Evolutionary conservation across 2,797 vertebrate species (phyloP).

Genomic region (Clarias platycephalus): DNA sequence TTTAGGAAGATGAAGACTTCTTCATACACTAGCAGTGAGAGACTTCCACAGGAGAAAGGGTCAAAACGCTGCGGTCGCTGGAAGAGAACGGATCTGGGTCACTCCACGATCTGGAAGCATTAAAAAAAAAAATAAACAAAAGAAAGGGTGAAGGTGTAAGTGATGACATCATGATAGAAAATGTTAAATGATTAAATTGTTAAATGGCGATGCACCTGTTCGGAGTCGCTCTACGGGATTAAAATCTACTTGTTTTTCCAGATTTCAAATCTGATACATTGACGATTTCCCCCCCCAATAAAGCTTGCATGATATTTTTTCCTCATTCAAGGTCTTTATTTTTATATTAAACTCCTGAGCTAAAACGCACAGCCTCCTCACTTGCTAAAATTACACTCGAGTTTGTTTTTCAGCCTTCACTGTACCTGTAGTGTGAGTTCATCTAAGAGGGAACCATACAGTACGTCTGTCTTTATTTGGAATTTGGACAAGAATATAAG

Average conservation of each 20-base stretch:
- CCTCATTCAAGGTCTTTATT: neutral
- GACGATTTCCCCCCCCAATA: neutral
- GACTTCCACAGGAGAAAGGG: conserved; percentile 87
- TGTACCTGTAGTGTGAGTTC: neutral
- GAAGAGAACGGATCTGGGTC: conserved; percentile 87
- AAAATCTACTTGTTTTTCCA: neutral
- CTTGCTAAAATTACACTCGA: neutral
- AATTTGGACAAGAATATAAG: neutral
- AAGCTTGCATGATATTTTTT: neutral
- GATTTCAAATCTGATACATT: neutral
- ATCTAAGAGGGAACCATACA: neutral
- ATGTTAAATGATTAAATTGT: neutral
- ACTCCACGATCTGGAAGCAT: conserved; percentile 92
- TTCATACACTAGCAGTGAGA: conserved; percentile 70
- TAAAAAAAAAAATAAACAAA: conserved; percentile 82
- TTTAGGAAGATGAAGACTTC: neutral
- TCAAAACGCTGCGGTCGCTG: conserved; percentile 94
- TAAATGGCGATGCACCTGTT: neutral
- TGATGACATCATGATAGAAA: neutral
- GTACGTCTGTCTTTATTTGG: too few species aligned
- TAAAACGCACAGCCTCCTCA: neutral
- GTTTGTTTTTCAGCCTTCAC: neutral
- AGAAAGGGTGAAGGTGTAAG: conserved; percentile 62
- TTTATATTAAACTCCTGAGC: neutral
- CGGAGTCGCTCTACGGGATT: neutral